Conservation (phyloP, 2,113 vertebrate genomes). For the Globicephala melas region DNA sequence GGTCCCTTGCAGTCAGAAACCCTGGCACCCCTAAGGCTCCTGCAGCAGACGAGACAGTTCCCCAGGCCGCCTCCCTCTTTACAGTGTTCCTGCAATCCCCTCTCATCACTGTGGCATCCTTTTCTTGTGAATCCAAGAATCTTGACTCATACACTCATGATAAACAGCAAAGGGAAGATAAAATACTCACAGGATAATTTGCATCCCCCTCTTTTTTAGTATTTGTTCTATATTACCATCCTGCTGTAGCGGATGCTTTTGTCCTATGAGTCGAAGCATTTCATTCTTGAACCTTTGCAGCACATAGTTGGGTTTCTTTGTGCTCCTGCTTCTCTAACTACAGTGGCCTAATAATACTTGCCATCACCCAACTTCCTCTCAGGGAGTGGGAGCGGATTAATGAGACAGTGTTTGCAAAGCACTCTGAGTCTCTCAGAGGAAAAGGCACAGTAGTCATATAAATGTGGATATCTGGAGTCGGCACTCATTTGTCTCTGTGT, state of each 20-base stretch:
- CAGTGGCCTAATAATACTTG: conserved; percentile 16
- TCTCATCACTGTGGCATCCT: not conserved
- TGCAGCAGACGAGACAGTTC: not conserved
- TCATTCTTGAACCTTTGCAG: not conserved
- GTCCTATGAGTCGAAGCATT: not conserved
- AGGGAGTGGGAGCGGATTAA: conserved; percentile 39
- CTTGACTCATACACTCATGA: not conserved
- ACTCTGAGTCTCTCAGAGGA: not conserved
- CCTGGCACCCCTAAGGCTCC: not conserved
- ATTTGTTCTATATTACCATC: conserved; percentile 9
- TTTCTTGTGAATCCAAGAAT: not conserved
- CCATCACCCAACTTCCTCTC: conserved; percentile 23
- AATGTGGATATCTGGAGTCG: conserved; percentile 46
- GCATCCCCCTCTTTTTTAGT: not conserved
- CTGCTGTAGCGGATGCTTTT: not conserved
- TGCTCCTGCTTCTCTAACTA: conserved; percentile 3
- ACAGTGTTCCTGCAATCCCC: not conserved
- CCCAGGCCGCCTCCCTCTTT: not conserved
- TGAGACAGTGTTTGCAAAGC: conserved; percentile 59
- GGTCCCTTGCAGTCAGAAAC: not conserved
- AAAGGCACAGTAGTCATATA: conserved; percentile 26
- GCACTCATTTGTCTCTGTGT: conserved; percentile 65
- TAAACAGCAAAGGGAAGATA: not conserved
- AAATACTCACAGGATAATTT: conserved; percentile 21
- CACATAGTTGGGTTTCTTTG: conserved; percentile 32